Evolutionary conservation across 2,888 invertebrate species (phyloP).

Genomic region (Thereva nobilitata): DNA sequence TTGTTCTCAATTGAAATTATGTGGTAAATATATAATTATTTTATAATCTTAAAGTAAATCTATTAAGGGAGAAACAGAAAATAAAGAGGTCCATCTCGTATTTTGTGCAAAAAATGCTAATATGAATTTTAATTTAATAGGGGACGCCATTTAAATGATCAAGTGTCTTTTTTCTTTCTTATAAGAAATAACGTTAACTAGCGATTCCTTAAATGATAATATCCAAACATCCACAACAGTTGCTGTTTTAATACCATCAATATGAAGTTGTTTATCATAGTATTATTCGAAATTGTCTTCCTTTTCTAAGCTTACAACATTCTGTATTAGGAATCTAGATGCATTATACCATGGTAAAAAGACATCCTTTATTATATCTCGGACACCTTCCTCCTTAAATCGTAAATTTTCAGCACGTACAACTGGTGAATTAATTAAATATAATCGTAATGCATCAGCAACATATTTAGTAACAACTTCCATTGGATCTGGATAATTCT

Average conservation of each 20-base stretch:
- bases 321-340: slow-evolving; percentile 91
- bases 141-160: no score
- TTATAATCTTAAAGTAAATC: no score
- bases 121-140: no score
- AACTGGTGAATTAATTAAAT: slow-evolving; percentile 97
- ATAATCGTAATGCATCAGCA: slow-evolving; percentile 94
- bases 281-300: slow-evolving; percentile 65
- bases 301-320: slow-evolving; percentile 79
- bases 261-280: slow-evolving; percentile 62
- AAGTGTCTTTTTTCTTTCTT: no score
- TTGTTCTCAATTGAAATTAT: no score
- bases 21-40: no score
- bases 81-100: no score
- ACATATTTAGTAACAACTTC: slow-evolving; percentile 90
- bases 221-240: slow-evolving; percentile 96
- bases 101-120: no score
- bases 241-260: slow-evolving; percentile 49
- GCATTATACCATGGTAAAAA: slow-evolving; percentile 97
- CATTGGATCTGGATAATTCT: slow-evolving; percentile 98
- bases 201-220: slow-evolving; percentile 91
- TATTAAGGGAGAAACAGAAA: no score
- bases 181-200: no score
- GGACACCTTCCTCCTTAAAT: slow-evolving; percentile 97
- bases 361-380: slow-evolving; percentile 95
- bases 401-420: slow-evolving; percentile 95